Evolutionary conservation across 2,113 vertebrate species (phyloP).

Genomic region (Pyrgilauda ruficollis): DNA sequence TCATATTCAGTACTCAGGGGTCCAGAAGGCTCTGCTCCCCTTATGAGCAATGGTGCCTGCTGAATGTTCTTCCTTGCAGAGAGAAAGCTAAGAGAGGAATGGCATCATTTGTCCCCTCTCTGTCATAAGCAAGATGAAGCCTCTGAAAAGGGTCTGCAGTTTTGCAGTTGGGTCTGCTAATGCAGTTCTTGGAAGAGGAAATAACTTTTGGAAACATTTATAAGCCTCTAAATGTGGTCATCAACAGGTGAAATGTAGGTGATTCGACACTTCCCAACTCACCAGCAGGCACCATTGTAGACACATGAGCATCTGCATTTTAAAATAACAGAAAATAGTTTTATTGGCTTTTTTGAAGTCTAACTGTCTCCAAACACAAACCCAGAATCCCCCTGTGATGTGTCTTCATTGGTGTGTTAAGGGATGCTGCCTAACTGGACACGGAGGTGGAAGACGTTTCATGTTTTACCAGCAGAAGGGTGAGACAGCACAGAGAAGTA

Average conservation of each 20-base stretch:
- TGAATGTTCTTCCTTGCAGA: neutral
- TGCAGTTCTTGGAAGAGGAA: neutral
- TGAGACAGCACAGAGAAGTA: neutral
- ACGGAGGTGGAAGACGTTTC: rapidly evolving
- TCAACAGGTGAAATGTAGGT: neutral
- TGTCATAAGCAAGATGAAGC: neutral
- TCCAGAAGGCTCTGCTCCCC: neutral
- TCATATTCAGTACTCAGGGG: neutral
- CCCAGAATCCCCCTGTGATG: neutral
- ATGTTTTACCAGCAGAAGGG: neutral
- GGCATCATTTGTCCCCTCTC: neutral
- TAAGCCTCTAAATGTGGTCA: neutral
- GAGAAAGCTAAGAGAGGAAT: neutral
- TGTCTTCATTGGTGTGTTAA: neutral
- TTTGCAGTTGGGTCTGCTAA: neutral
- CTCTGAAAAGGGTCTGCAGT: neutral
- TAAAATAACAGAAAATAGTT: neutral
- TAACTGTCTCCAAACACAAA: neutral
- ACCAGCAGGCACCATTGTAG: neutral
- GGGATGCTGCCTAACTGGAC: neutral
- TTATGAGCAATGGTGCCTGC: neutral
- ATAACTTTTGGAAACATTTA: neutral
- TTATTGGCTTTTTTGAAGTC: neutral
- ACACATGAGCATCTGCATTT: neutral
- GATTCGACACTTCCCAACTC: neutral